These are phyloP conservation scores for Parasteatoda lunata DNA, from an alignment of 2,888 invertebrate species.

Conservation along the genomic window DNA sequence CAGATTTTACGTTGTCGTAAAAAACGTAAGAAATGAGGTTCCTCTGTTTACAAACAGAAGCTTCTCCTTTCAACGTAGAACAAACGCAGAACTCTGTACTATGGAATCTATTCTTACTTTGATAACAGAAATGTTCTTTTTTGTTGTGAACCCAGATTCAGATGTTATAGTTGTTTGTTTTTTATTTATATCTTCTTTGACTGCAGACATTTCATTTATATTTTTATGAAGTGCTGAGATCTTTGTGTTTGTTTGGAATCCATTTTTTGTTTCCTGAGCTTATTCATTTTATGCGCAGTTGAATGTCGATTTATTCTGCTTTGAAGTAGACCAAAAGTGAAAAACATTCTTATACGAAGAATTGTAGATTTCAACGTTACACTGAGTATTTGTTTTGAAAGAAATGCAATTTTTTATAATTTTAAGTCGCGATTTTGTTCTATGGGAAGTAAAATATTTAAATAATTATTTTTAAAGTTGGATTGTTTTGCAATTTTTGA, in stretches of 20 bases:
- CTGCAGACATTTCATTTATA: not conserved
- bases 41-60: constrained; percentile 48
- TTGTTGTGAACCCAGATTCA: not conserved
- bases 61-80: constrained; percentile 24
- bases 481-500: too few relatives aligned
- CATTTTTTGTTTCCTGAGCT: not conserved
- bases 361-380: too few relatives aligned
- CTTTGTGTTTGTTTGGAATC: not conserved
- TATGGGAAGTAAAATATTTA: too few relatives aligned
- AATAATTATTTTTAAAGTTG: too few relatives aligned
- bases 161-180: not conserved
- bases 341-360: too few relatives aligned
- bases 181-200: not conserved
- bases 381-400: too few relatives aligned
- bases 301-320: not conserved
- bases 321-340: not conserved
- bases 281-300: not conserved
- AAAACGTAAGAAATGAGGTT: constrained; percentile 34
- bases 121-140: not conserved
- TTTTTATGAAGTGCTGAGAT: not conserved
- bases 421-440: too few relatives aligned
- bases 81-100: not conserved
- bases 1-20: constrained; percentile 58
- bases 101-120: not conserved
- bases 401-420: too few relatives aligned